These are phyloP conservation scores for Ibidorhyncha struthersii DNA, from an alignment of 2,113 vertebrate species.

Conservation along the genomic window DNA sequence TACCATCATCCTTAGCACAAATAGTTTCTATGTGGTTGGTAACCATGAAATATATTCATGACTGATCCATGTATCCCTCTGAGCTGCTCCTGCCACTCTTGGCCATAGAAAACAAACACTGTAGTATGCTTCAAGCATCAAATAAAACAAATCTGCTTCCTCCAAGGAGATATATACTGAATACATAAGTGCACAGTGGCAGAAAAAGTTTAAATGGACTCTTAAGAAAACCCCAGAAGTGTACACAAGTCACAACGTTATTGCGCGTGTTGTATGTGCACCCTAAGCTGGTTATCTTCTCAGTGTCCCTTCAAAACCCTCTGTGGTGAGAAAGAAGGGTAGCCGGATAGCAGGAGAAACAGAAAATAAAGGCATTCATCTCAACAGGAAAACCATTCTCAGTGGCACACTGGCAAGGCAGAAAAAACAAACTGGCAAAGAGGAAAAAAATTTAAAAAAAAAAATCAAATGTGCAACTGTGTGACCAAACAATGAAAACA, in stretches of 20 bases:
- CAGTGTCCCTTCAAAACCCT: background rate
- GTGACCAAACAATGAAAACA: background rate
- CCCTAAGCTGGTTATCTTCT: background rate
- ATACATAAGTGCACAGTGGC: background rate
- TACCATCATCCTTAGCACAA: background rate
- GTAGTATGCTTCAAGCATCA: background rate
- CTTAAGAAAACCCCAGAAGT: background rate
- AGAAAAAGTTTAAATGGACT: background rate
- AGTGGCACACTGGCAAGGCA: background rate
- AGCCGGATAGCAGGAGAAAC: background rate
- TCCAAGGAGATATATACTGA: background rate
- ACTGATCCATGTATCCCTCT: background rate
- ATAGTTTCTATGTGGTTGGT: background rate
- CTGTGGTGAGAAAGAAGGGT: background rate
- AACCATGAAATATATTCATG: background rate
- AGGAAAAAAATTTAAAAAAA: no score
- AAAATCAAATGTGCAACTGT: background rate
- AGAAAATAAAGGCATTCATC: background rate
- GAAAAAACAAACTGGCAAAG: background rate
- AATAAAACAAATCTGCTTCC: background rate
- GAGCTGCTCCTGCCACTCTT: background rate
- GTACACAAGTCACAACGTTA: background rate
- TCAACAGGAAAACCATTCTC: background rate
- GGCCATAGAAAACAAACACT: background rate
- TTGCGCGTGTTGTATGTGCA: accelerated